Evolutionary conservation across 2,888 invertebrate species (phyloP), one percentile per base, ranked within the genome.

Genomic region (Catocala sponsa): DNA sequence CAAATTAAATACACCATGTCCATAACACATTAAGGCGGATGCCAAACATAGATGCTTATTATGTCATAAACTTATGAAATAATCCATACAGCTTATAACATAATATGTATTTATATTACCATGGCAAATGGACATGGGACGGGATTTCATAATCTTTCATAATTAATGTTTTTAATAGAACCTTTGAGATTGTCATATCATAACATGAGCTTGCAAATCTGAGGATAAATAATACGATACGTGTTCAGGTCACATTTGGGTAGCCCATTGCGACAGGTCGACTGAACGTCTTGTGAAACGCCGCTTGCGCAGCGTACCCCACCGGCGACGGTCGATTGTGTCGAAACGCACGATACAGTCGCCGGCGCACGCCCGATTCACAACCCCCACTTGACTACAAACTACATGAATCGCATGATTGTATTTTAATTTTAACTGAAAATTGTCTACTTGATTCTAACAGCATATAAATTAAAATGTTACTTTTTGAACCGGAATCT

Each of bases 191-290:
- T 7, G 35, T 38, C 35, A 7, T 25, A 25, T 53, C n/a, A 47
- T 50, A 25, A 55, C 83, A 61, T 64, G 47, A 44, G 57, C 46
- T 48, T 66, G 55, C 48, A 79, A 81, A 77, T 79, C 58, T 73
- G 82, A 80, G 84, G 80, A 87, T 82, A 83, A 88, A 90, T 88
- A 91, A 91, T 84, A 84, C 82, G 90, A 92, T 92, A 92, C 90
- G 92, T 93, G 93, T 91, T 87, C 88, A 88, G 92, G 91, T 93
- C 93, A 93, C 93, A 92, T 94, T 94, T 92, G 91, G 94, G 91
- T 92, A 91, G 91, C 85, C 85, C 88, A 80, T 94, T 94, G 92
- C 94, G 91, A 93, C 92, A 94, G 92, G 90, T 91, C 91, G 89
- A 89, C 85, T 85, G 88, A 90, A 86, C 86, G 90, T 91, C 93